These are phyloP conservation scores for Epinotia bilunana DNA, from an alignment of 2,888 invertebrate species.

Conservation along the genomic window DNA sequence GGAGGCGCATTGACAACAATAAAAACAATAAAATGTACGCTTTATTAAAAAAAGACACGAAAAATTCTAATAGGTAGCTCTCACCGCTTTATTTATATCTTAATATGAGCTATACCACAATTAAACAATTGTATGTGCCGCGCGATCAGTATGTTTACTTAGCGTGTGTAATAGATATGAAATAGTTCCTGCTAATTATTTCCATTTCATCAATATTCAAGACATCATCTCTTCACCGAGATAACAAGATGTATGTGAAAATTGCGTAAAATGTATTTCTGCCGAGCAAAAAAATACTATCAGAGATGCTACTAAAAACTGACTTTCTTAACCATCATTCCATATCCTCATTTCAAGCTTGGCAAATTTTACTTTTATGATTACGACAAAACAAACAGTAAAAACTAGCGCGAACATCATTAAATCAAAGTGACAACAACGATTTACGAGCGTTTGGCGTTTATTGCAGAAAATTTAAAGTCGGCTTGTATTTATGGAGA, in stretches of 20 bases:
- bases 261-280: slow-evolving; percentile 10
- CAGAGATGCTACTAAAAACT: not conserved
- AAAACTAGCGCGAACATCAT: slow-evolving; percentile 22
- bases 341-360: slow-evolving; percentile 17
- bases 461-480: slow-evolving; percentile 20
- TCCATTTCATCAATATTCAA: slow-evolving; percentile 11
- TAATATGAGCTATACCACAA: no score
- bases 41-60: no score
- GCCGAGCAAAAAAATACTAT: not conserved
- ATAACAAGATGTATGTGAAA: not conserved
- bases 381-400: slow-evolving; percentile 17
- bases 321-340: not conserved
- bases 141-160: not conserved
- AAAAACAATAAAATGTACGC: not conserved
- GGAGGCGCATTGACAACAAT: not conserved
- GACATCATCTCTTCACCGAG: not conserved
- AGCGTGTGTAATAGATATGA: not conserved
- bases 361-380: slow-evolving; percentile 8
- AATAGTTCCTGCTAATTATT: not conserved
- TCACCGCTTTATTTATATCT: no score
- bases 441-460: slow-evolving; percentile 34
- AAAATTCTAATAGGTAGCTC: no score
- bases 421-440: slow-evolving; percentile 33
- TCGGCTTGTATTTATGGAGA: slow-evolving; percentile 35
- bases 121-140: not conserved